A percentile compares a stretch with the other conserved stretches of the same genome.
Conservation (phyloP, 2,888 invertebrate genomes). For the Teleogryllus oceanicus region DNA sequence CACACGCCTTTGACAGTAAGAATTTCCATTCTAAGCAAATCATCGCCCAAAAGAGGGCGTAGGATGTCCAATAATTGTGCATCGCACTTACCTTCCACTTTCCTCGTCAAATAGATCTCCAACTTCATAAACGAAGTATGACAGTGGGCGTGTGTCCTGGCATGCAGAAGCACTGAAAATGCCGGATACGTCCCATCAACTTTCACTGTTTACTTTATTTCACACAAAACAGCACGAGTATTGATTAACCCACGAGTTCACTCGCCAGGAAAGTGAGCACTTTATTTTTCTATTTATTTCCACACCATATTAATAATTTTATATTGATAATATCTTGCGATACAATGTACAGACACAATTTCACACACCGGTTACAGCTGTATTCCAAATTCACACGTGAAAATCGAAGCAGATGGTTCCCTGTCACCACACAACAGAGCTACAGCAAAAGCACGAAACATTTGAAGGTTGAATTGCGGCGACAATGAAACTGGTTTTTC, state of each 20-base stretch:
- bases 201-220: slow-evolving; percentile 18
- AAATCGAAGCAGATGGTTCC: background rate
- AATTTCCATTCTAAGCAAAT: too few species aligned
- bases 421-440: slow-evolving; percentile 5
- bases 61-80: too few species aligned
- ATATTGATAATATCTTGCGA: background rate
- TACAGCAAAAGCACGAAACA: slow-evolving; percentile 1
- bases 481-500: slow-evolving; percentile 26
- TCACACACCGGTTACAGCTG: background rate
- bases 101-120: background rate
- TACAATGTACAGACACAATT: background rate
- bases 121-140: background rate
- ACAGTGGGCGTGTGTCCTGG: slow-evolving; percentile 7
- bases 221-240: slow-evolving; percentile 8
- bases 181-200: slow-evolving; percentile 18
- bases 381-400: background rate
- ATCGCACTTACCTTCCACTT: background rate
- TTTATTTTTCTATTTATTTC: background rate
- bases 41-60: too few species aligned
- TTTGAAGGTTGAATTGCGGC: slow-evolving; percentile 10
- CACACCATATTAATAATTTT: slow-evolving; percentile 10
- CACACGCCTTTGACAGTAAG: too few species aligned
- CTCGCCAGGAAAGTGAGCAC: background rate
- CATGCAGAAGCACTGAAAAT: background rate
- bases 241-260: background rate